These are phyloP conservation scores for Acrobasis suavella DNA, from an alignment of 2,888 invertebrate species.

Conservation along the genomic window DNA sequence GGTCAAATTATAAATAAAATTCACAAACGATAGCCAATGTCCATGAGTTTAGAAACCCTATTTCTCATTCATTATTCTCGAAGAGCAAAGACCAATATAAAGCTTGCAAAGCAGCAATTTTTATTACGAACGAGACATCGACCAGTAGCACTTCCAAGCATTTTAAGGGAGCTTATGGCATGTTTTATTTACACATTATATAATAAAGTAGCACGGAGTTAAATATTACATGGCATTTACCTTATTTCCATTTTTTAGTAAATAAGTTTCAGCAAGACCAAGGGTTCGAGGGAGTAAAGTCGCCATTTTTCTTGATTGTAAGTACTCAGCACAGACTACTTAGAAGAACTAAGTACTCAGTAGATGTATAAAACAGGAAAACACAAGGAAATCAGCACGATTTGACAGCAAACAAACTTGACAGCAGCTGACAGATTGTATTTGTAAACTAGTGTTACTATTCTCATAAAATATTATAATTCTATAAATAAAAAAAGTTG, in stretches of 20 bases:
- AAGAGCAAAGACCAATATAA: constrained; percentile 3
- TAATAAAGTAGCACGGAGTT: not conserved
- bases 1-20: constrained; percentile 73
- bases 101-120: not conserved
- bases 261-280: constrained; percentile 86
- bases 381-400: too few species aligned
- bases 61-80: not conserved
- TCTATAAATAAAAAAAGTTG: too few species aligned
- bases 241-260: constrained; percentile 87
- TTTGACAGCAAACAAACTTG: too few species aligned
- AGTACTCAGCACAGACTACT: too few species aligned
- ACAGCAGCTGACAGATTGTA: too few species aligned
- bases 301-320: constrained; percentile 84
- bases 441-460: too few species aligned
- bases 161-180: too few species aligned
- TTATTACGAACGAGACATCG: not conserved
- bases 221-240: constrained; percentile 68
- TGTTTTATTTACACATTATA: too few species aligned
- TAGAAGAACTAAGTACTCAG: too few species aligned
- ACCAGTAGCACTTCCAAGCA: not conserved
- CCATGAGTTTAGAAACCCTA: constrained; percentile 9
- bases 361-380: too few species aligned
- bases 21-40: constrained; percentile 36
- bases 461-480: too few species aligned
- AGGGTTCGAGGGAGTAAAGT: constrained; percentile 89